Percentiles rank a stretch among this genome's conserved stretches.
These are phyloP conservation scores for Megaleporinus macrocephalus DNA, from an alignment of 2,113 vertebrate species.

Conservation along the genomic window DNA sequence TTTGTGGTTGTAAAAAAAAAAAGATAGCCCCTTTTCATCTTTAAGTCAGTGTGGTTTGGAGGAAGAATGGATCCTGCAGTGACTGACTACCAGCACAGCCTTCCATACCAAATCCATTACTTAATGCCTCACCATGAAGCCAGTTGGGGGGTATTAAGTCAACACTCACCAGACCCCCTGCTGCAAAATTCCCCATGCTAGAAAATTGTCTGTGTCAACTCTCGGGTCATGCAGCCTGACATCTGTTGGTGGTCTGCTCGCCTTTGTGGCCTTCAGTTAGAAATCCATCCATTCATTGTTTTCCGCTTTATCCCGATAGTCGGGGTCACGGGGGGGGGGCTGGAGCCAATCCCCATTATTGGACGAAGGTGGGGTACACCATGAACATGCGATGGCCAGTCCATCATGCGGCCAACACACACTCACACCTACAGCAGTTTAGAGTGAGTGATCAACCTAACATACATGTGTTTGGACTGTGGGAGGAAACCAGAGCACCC, in stretches of 20 bases:
- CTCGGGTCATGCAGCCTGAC: not conserved
- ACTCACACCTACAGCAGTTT: too few relatives aligned
- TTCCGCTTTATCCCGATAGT: too few relatives aligned
- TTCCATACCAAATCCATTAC: not conserved
- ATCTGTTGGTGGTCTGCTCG: not conserved
- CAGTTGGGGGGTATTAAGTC: not conserved
- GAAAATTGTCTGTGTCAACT: not conserved
- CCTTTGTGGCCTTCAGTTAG: too few relatives aligned
- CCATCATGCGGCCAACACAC: too few relatives aligned
- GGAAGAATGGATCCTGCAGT: not conserved
- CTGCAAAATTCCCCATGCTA: conserved; percentile 35
- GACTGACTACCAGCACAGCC: not conserved
- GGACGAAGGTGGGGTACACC: too few relatives aligned
- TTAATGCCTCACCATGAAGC: not conserved
- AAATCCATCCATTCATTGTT: too few relatives aligned
- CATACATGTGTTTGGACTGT: too few relatives aligned
- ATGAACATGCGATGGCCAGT: too few relatives aligned
- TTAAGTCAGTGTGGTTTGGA: not conserved
- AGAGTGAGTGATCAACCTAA: too few relatives aligned
- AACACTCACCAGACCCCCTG: not conserved
- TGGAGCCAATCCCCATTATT: too few relatives aligned
- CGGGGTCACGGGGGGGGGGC: too few relatives aligned
- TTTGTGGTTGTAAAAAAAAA: not conserved
- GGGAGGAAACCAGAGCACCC: too few relatives aligned
- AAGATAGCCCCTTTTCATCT: not conserved